A percentile compares a stretch with the other conserved stretches of the same genome.
Evolutionary conservation across 1,140 invertebrate genomes (phyloP).

Genomic region (Drosophila oshimai): DNA sequence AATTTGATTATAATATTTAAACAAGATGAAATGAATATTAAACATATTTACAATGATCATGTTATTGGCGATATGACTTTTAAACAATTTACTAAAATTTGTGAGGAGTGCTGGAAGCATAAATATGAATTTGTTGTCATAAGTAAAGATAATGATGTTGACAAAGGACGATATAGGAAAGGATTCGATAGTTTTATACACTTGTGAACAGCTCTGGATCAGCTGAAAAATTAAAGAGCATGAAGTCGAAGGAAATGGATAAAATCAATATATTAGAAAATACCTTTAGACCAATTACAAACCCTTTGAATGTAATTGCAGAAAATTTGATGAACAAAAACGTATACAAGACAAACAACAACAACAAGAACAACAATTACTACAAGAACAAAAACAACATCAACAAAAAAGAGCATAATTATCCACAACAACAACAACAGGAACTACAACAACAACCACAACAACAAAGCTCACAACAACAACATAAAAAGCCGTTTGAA

Average conservation of each 20-base stretch:
- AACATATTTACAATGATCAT: conserved; percentile 80
- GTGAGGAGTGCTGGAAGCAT: conserved; percentile 40
- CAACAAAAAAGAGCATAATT: too few relatives aligned
- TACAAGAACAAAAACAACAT: too few relatives aligned
- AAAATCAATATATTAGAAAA: background rate
- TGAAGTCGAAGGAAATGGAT: background rate
- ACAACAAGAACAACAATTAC: too few relatives aligned
- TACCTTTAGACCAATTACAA: too few relatives aligned
- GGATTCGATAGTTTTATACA: background rate
- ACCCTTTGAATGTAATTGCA: too few relatives aligned
- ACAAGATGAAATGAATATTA: conserved; percentile 82
- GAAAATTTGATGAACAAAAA: too few relatives aligned
- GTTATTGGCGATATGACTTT: conserved; percentile 52
- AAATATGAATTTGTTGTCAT: conserved; percentile 68
- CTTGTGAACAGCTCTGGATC: background rate
- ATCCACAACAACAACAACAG: too few relatives aligned
- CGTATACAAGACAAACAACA: too few relatives aligned
- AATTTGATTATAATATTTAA: conserved; percentile 82
- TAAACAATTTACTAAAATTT: conserved; percentile 13
- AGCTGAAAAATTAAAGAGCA: background rate
- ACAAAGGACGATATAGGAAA: conserved; percentile 7
- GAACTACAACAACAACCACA: too few relatives aligned
- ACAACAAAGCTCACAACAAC: too few relatives aligned
- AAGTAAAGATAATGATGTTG: conserved; percentile 51
- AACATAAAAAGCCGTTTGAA: too few relatives aligned